A percentile compares a stretch with the other conserved stretches of the same genome.
These are phyloP conservation scores for Zenarchopterus dispar DNA, from an alignment of 2,797 vertebrate species.

Conservation along the genomic window DNA sequence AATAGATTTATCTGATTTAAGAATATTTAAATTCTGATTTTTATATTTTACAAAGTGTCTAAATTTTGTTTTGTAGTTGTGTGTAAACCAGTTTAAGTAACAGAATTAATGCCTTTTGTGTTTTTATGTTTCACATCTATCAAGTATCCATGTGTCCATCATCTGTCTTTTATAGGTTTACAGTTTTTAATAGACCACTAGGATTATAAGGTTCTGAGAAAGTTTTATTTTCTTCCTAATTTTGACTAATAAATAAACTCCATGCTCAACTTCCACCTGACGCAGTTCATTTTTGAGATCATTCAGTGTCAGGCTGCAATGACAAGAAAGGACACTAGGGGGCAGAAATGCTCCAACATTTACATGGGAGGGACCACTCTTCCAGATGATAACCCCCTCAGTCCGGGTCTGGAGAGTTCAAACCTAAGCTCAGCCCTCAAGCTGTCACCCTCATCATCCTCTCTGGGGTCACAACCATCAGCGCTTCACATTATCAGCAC, in stretches of 20 bases:
- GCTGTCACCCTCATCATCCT: not conserved
- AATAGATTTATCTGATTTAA: no score
- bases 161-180: no score
- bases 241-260: not conserved
- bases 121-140: no score
- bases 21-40: no score
- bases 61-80: no score
- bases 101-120: no score
- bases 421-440: slow-evolving; percentile 18
- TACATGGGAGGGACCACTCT: slow-evolving; percentile 11
- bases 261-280: no score
- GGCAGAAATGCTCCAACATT: slow-evolving; percentile 60
- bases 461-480: slow-evolving; percentile 30
- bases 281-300: no score
- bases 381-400: slow-evolving; percentile 31
- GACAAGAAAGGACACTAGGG: slow-evolving; percentile 52
- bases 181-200: not conserved
- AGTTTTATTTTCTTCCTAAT: not conserved
- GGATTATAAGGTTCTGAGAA: not conserved
- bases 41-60: no score
- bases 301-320: slow-evolving; percentile 24
- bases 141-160: no score
- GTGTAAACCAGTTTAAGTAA: no score
- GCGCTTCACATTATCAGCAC: slow-evolving; percentile 11
- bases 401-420: slow-evolving; percentile 25